Percentiles rank a stretch among this genome's conserved stretches.
phyloP scores from a whole-genome alignment of 1,140 invertebrate species.

The Chironomus tepperi region DNA sequence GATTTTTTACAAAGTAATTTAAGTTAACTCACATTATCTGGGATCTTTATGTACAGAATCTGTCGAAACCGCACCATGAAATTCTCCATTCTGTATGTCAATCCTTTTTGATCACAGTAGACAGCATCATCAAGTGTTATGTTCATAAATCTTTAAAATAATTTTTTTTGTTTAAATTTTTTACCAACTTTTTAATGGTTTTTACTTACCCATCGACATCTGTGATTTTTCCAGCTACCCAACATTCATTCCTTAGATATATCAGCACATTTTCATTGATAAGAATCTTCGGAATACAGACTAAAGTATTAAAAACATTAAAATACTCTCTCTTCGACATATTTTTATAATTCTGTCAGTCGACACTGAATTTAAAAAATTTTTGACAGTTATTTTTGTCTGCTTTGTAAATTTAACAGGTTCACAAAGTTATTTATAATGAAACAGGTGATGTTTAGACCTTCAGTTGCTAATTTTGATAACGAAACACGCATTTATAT shows the following conservation, averaged over 20 bases:
- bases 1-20: not conserved
- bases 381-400: too few species aligned
- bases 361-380: too few species aligned
- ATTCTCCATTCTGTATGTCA: not conserved
- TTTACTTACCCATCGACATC: not conserved
- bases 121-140: not conserved
- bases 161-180: not conserved
- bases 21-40: not conserved
- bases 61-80: not conserved
- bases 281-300: not conserved
- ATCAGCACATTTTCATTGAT: not conserved
- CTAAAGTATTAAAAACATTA: constrained; percentile 16
- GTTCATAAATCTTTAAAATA: not conserved
- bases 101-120: constrained; percentile 2
- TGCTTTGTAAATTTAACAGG: too few species aligned
- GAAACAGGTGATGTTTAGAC: too few species aligned
- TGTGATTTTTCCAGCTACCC: not conserved
- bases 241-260: not conserved
- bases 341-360: not conserved
- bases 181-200: not conserved
- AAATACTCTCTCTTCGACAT: constrained; percentile 1
- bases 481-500: too few species aligned
- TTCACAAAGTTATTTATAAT: too few species aligned
- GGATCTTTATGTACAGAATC: constrained; percentile 1
- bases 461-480: too few species aligned